Conservation (phyloP, 2,113 vertebrate species). For the Proteles cristata region DNA sequence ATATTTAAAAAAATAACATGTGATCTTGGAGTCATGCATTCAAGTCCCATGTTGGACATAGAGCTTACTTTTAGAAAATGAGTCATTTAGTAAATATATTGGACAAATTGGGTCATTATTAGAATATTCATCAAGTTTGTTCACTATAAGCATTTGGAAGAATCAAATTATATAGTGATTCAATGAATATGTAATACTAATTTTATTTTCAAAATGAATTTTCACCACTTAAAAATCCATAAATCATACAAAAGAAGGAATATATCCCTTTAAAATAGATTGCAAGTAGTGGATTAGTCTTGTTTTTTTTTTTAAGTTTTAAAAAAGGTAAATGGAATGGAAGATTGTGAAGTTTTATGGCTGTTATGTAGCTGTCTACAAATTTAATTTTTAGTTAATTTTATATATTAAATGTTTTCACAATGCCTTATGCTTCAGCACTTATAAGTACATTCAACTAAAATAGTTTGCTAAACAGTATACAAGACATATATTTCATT, state of each 20-base stretch:
- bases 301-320: not conserved
- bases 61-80: not conserved
- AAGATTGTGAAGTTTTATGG: not conserved
- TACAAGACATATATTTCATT: not conserved
- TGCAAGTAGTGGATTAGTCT: not conserved
- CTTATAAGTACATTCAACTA: not conserved
- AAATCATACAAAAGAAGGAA: not conserved
- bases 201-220: not conserved
- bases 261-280: not conserved
- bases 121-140: not conserved
- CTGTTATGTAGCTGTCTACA: not conserved
- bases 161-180: not conserved
- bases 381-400: not conserved
- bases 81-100: not conserved
- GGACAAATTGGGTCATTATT: not conserved
- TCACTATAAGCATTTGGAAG: not conserved
- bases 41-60: not conserved
- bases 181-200: not conserved
- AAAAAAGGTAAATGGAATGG: not conserved
- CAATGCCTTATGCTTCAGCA: not conserved
- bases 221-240: not conserved
- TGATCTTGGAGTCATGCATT: not conserved
- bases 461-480: not conserved
- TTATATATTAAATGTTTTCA: not conserved
- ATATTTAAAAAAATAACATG: not conserved